These are phyloP conservation scores for Priapulus caudatus DNA, from an alignment of 2,888 invertebrate species.

Conservation along the genomic window DNA sequence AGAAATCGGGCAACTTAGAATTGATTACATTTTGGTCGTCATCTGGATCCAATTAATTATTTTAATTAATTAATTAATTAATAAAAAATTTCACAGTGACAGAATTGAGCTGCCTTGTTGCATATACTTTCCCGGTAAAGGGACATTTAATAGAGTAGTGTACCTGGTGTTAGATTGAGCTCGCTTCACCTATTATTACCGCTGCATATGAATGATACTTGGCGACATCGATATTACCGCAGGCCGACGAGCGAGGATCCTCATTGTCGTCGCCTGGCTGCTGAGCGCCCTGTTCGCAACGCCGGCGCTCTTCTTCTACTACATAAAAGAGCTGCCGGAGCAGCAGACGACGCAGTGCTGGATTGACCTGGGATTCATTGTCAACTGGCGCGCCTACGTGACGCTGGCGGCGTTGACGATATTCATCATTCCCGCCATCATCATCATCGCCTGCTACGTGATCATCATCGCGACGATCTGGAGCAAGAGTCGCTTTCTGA, in stretches of 20 bases:
- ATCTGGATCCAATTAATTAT: no score
- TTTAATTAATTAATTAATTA: no score
- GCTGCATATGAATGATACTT: no score
- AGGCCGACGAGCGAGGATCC: not conserved
- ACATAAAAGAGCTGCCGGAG: slow-evolving; percentile 66
- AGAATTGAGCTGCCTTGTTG: no score
- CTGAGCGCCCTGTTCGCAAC: slow-evolving; percentile 67
- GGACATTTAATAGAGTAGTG: no score
- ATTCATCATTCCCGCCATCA: slow-evolving; percentile 71
- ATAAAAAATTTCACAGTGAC: no score
- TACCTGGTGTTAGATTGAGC: no score
- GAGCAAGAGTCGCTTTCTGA: slow-evolving; percentile 61
- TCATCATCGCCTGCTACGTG: slow-evolving; percentile 77
- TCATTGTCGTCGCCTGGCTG: slow-evolving; percentile 54
- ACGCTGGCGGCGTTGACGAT: slow-evolving; percentile 53
- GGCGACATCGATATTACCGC: no score
- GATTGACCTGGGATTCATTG: slow-evolving; percentile 63
- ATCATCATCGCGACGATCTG: slow-evolving; percentile 84
- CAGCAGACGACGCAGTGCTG: slow-evolving; percentile 57
- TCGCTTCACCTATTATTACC: no score
- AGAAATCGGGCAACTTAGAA: no score
- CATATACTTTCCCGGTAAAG: no score
- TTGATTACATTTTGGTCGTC: no score
- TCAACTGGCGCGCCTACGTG: slow-evolving; percentile 79
- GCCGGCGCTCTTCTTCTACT: slow-evolving; percentile 60